Percentiles rank a stretch among this genome's conserved stretches.
Conservation (phyloP, 2,113 vertebrate species). For the Xyliphius kryptos region DNA sequence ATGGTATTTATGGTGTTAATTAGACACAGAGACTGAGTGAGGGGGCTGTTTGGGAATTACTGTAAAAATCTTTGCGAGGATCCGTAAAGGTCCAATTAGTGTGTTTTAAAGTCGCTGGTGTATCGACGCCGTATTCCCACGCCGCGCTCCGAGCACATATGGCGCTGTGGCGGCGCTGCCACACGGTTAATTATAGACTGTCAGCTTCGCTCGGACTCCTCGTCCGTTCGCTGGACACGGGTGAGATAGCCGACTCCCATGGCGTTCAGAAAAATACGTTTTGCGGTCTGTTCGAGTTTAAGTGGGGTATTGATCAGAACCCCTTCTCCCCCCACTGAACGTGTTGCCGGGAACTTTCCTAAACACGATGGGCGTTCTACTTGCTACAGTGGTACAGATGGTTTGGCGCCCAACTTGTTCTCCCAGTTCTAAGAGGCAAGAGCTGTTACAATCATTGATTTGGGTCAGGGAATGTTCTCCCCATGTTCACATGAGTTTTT, state of each 20-base stretch:
- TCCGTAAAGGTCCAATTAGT: constrained; percentile 60
- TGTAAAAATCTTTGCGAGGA: constrained; percentile 46
- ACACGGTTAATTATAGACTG: constrained; percentile 62
- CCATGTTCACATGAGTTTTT: no score
- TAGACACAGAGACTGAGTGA: constrained; percentile 2
- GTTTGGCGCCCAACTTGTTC: no score
- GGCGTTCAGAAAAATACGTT: no score
- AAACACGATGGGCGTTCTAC: no score
- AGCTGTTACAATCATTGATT: no score
- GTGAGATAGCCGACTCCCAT: background rate
- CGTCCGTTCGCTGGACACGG: constrained; percentile 4
- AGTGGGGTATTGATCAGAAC: no score
- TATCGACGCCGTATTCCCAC: constrained; percentile 52
- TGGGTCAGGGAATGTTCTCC: no score
- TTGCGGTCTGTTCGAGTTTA: no score
- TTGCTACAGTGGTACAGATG: no score
- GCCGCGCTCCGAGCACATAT: constrained; percentile 61
- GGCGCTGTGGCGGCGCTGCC: constrained; percentile 52
- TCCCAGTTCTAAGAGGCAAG: no score
- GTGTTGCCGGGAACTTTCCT: no score
- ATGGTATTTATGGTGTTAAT: background rate
- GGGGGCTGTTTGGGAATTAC: constrained; percentile 35
- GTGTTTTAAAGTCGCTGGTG: constrained; percentile 55
- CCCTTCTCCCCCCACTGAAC: no score
- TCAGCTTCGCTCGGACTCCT: constrained; percentile 48